phyloP scores from a whole-genome alignment of 64 coral and sea anemone species.

The Montipora capricornis region DNA sequence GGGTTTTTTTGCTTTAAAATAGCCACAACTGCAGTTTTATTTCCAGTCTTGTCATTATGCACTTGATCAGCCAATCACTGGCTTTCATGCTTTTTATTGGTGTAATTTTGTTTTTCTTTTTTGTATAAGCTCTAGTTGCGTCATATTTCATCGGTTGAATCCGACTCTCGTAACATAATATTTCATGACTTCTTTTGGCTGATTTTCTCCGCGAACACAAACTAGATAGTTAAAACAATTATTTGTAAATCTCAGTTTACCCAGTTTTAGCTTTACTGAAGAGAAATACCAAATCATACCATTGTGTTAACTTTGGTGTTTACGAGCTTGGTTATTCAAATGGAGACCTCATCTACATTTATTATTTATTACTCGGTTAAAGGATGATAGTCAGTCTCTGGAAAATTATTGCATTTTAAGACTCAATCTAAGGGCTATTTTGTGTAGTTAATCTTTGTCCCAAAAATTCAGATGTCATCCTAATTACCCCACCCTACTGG shows the following conservation, averaged over 20 bases:
- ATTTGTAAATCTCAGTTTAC: background rate
- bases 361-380: conserved; percentile 32
- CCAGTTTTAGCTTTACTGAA: background rate
- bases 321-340: background rate
- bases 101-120: too few species aligned
- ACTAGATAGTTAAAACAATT: background rate
- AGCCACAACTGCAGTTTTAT: too few species aligned
- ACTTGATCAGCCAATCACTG: too few species aligned
- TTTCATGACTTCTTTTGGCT: background rate
- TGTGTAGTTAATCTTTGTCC: background rate
- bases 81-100: too few species aligned
- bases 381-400: background rate
- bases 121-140: too few species aligned
- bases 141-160: too few species aligned
- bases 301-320: background rate
- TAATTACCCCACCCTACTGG: background rate
- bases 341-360: background rate
- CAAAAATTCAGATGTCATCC: too few species aligned
- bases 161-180: background rate
- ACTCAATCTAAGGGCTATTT: background rate
- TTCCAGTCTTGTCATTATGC: too few species aligned
- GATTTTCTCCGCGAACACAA: background rate
- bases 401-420: conserved; percentile 13
- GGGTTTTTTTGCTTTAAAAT: too few species aligned
- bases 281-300: background rate